Base-by-base conservation (phyloP, 1,140 invertebrate species). In the Vollenhovia emeryi region DNA sequence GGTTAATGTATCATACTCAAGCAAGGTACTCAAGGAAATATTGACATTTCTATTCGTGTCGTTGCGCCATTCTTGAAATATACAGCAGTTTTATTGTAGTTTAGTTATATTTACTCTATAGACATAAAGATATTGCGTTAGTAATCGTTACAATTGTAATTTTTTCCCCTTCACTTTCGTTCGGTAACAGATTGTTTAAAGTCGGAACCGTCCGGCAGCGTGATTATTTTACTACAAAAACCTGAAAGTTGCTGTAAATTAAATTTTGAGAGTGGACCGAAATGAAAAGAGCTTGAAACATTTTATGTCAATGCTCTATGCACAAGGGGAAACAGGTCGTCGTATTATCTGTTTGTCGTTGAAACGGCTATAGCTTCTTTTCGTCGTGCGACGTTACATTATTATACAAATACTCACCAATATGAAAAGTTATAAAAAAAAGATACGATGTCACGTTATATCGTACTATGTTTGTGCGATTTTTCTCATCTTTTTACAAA, bases 61-160 rank as follows among this genome's bases (percentile, higher is more conserved):
- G 24, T n/a, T 33, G 5, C 11, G 13, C 3, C 6, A 48, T 48
- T 64, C 9, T 15, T 21, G 1, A 66, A 1, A 24, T 9, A 5
- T 7, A 1, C 3, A 24, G 5, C 2, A 3, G 2, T 24, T 13
- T 43, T 45, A 45, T 57, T 57, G 4, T 66, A 64, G 36, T 40
- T 64, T 2, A 62, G 24, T 62, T 36, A 24, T 66, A 66, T 66
- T 62, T 62, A 64, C 60, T 45, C 11, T 8, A 21, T 64, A 66
- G 2, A 21, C 13, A n/a, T n/a, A 66, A 24, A 2, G 2, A 45
- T 36, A 9, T 48, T 71, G 55, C 69, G 55, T 73, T 55, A 36
- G 5, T 57, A 24, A 40, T 6, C 6, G 2, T 15, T 9, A 24
- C 7, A 15, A 55, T n/a, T 21, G 11, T 50, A 18, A 50, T 36